phyloP scores from a whole-genome alignment of 2,797 vertebrate genomes.

The Pseudochirops corinnae region DNA sequence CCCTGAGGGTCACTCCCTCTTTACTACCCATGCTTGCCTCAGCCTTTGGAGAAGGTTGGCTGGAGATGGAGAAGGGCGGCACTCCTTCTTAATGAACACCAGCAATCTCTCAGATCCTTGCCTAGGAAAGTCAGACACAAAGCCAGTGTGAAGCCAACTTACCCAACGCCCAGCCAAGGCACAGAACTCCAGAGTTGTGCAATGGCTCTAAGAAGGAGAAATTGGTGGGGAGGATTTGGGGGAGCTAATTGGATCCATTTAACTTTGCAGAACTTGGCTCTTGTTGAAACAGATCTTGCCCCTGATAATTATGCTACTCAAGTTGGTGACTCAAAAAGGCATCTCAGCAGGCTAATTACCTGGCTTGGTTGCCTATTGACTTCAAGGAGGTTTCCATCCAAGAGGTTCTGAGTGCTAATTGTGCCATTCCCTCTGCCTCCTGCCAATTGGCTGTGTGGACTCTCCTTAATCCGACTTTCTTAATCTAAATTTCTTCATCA shows the following conservation, averaged over 20 bases:
- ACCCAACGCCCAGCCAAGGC: neutral
- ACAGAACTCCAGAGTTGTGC: neutral
- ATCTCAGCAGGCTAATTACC: constrained; percentile 1
- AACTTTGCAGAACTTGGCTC: constrained; percentile 59
- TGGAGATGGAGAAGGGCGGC: neutral
- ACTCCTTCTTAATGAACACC: neutral
- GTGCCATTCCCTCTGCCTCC: constrained; percentile 8
- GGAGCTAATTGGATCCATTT: neutral
- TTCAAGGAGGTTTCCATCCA: neutral
- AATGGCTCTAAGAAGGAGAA: constrained; percentile 26
- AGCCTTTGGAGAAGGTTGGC: neutral
- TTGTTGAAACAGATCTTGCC: constrained; percentile 33
- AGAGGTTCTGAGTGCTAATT: constrained; percentile 58
- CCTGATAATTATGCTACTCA: constrained; percentile 42
- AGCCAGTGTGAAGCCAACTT: neutral
- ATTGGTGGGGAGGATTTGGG: neutral
- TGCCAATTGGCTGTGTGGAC: constrained; percentile 17
- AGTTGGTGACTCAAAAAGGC: neutral
- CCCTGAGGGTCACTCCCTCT: neutral
- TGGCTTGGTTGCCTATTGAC: neutral
- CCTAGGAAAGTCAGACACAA: neutral
- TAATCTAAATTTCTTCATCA: constrained; percentile 66
- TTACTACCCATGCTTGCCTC: neutral
- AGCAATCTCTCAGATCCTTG: neutral
- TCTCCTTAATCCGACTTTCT: constrained; percentile 24